These are phyloP conservation scores for Buphagus erythrorhynchus DNA, from an alignment of 2,797 vertebrate species.

Conservation along the genomic window DNA sequence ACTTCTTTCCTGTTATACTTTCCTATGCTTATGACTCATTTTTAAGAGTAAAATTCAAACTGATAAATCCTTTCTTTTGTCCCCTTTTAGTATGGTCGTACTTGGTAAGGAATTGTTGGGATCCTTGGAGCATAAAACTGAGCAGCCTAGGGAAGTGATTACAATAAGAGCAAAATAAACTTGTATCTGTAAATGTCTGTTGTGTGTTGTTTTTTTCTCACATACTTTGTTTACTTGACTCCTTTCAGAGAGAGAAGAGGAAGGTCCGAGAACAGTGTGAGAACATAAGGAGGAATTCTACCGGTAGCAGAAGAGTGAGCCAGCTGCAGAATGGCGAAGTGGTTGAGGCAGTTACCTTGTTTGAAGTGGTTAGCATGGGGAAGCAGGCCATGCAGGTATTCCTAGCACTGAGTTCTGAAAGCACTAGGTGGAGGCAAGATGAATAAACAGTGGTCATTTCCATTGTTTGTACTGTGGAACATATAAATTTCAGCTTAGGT, in stretches of 20 bases:
- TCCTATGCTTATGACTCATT: background rate
- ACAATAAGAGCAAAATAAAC: background rate
- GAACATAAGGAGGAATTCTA: slow-evolving; percentile 77
- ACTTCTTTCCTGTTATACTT: background rate
- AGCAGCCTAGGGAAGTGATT: background rate
- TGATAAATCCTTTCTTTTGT: background rate
- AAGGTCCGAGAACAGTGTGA: slow-evolving; percentile 79
- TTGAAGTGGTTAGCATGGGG: slow-evolving; percentile 92
- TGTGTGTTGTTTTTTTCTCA: background rate
- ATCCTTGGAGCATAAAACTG: background rate
- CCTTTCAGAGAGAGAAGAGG: slow-evolving; percentile 79
- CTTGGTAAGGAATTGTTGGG: background rate
- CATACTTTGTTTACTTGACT: background rate
- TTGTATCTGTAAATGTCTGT: background rate
- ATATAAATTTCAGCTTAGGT: background rate
- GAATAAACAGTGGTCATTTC: background rate
- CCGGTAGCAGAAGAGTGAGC: slow-evolving; percentile 59
- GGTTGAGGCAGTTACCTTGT: slow-evolving; percentile 88
- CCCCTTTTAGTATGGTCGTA: background rate
- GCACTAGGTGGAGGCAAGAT: background rate
- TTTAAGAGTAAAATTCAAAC: background rate
- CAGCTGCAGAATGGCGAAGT: slow-evolving; percentile 72
- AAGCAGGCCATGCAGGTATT: slow-evolving; percentile 88
- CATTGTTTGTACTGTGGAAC: background rate
- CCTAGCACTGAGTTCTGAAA: background rate